Conservation (phyloP, 2,888 invertebrate genomes). For the Rotaria magnacalcarata region DNA sequence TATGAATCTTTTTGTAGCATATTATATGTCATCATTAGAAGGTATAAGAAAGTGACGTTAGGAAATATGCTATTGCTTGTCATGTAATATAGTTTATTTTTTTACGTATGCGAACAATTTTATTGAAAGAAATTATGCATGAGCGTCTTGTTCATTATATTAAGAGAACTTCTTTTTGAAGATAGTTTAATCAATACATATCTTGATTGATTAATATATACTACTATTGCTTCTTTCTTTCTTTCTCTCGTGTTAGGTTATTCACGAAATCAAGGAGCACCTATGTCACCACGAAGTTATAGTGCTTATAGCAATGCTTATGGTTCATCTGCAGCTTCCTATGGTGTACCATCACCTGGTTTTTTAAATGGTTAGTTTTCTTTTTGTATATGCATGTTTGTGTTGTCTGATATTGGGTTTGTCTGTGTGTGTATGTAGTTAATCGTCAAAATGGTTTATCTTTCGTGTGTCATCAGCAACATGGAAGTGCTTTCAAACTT, state of each 20-base stretch:
- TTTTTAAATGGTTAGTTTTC: constrained; percentile 41
- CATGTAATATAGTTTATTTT: not conserved
- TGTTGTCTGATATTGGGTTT: not conserved
- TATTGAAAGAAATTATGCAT: not conserved
- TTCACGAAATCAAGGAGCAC: constrained; percentile 43
- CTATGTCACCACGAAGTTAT: constrained; percentile 43
- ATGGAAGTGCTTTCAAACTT: not conserved
- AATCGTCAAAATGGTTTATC: not conserved
- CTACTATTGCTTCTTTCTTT: no score
- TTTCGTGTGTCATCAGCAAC: not conserved
- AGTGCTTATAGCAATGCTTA: constrained; percentile 39
- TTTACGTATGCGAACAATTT: not conserved
- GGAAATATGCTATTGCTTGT: constrained; percentile 10
- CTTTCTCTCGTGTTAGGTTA: constrained; percentile 29
- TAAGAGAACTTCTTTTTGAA: no score
- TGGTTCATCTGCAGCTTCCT: constrained; percentile 25
- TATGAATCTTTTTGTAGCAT: not conserved
- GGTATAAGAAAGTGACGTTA: not conserved
- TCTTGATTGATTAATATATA: not conserved
- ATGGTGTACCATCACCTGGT: constrained; percentile 44
- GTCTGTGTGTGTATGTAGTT: constrained; percentile 4
- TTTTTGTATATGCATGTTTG: not conserved
- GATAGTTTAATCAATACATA: no score
- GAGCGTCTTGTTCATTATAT: not conserved
- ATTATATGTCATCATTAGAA: constrained; percentile 33